A percentile compares a stretch with the other conserved stretches of the same genome.
Conservation (phyloP, 2,797 vertebrate species). For the Acrossocheilus wenchowensis region DNA sequence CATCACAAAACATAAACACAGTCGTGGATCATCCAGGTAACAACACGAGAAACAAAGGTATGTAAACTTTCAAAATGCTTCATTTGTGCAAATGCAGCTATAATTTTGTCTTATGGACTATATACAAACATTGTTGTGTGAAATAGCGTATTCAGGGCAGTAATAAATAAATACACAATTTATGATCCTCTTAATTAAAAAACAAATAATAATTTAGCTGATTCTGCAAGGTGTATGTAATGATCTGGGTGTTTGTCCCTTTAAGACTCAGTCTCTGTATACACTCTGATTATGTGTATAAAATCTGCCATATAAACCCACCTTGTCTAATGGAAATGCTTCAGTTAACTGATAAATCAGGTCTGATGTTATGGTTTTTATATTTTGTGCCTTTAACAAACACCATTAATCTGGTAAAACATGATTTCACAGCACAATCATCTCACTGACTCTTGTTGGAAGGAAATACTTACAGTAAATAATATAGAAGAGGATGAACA, state of each 20-base stretch:
- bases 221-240: no score
- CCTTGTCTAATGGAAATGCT: not conserved
- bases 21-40: no score
- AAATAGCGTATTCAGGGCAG: no score
- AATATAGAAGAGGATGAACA: not conserved
- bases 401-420: not conserved
- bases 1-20: no score
- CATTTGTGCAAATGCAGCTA: no score
- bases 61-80: no score
- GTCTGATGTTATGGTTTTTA: not conserved
- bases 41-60: no score
- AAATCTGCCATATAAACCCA: not conserved
- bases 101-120: no score
- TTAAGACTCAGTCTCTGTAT: not conserved
- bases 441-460: not conserved
- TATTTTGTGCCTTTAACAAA: not conserved
- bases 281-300: not conserved
- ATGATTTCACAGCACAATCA: not conserved
- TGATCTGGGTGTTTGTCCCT: not conserved
- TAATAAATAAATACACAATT: no score
- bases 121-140: no score
- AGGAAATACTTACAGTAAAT: not conserved
- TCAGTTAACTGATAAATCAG: not conserved
- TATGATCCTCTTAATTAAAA: no score
- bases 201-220: no score